phyloP scores from a whole-genome alignment of 2,888 invertebrate genomes.

The Lycaena phlaeas region DNA sequence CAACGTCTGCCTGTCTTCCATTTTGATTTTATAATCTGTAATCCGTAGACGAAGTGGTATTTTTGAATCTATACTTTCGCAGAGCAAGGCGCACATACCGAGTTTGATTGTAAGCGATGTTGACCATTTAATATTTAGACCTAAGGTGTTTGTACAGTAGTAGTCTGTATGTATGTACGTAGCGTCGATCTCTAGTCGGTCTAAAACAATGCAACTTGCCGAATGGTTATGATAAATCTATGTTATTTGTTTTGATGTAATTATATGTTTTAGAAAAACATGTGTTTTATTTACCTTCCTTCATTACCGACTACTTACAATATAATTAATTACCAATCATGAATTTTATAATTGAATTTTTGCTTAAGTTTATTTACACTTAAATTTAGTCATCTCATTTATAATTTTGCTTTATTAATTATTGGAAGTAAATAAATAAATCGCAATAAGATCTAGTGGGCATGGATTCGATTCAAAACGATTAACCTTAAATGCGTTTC shows the following conservation, averaged over 20 bases:
- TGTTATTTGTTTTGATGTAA: constrained; percentile 72
- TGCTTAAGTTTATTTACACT: no score
- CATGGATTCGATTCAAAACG: no score
- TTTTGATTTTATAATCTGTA: background rate
- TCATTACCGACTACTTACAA: no score
- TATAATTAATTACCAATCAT: no score
- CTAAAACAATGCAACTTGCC: constrained; percentile 61
- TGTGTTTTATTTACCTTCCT: constrained; percentile 19
- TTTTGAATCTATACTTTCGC: background rate
- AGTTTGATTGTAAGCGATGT: background rate
- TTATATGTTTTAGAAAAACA: constrained; percentile 65
- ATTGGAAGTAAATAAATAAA: no score
- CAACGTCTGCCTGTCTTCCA: background rate
- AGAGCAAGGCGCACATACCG: background rate
- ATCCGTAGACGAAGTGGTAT: background rate
- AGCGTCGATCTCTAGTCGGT: constrained; percentile 62
- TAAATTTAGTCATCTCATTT: no score
- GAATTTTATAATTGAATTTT: no score
- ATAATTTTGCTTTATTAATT: no score
- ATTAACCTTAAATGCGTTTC: no score
- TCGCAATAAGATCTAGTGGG: no score
- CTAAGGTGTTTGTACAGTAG: constrained; percentile 12
- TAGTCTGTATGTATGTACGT: constrained; percentile 15
- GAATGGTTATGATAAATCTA: constrained; percentile 48
- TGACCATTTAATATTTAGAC: no score